Percentiles rank a stretch among this genome's conserved stretches.
phyloP scores from a whole-genome alignment of 2,113 vertebrate genomes.

The Elaphurus davidianus region DNA sequence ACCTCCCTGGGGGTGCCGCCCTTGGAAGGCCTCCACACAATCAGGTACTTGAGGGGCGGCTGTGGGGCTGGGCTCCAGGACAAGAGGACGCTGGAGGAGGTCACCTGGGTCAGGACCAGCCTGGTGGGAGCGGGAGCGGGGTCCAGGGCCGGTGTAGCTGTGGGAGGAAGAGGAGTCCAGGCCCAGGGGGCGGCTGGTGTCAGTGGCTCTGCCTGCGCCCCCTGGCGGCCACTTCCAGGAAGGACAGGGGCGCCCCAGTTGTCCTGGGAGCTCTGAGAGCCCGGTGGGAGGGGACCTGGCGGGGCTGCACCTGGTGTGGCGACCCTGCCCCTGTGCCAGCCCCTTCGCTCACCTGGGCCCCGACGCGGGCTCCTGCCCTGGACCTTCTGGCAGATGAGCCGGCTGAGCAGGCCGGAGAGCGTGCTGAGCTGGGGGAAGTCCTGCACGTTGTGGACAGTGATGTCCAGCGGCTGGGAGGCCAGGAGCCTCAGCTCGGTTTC shows the following conservation, averaged over 20 bases:
- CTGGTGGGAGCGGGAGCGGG: constrained; percentile 85
- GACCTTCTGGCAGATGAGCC: constrained; percentile 89
- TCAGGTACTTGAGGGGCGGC: constrained; percentile 85
- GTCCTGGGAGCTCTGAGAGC: background rate
- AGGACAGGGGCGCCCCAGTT: background rate
- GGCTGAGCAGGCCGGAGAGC: constrained; percentile 87
- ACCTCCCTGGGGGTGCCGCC: constrained; percentile 90
- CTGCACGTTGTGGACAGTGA: constrained; percentile 91
- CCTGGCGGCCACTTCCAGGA: background rate
- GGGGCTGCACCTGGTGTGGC: accelerated
- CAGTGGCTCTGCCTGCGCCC: background rate
- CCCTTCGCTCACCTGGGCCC: constrained; percentile 44
- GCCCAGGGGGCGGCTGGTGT: background rate
- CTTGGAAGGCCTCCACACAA: constrained; percentile 89
- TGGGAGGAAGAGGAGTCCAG: background rate
- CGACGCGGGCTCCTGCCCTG: constrained; percentile 82
- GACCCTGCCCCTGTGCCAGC: accelerated
- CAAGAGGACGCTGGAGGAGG: constrained; percentile 87
- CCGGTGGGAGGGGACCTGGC: too few species aligned
- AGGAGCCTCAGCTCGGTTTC: constrained; percentile 92
- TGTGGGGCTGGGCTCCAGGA: constrained; percentile 86
- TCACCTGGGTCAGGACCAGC: constrained; percentile 87
- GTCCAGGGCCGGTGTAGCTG: background rate
- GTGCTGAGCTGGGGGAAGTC: constrained; percentile 92
- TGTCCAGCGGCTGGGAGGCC: constrained; percentile 89